Base-by-base conservation (phyloP, 2,888 invertebrate species). In the Tubulanus polymorphus region DNA sequence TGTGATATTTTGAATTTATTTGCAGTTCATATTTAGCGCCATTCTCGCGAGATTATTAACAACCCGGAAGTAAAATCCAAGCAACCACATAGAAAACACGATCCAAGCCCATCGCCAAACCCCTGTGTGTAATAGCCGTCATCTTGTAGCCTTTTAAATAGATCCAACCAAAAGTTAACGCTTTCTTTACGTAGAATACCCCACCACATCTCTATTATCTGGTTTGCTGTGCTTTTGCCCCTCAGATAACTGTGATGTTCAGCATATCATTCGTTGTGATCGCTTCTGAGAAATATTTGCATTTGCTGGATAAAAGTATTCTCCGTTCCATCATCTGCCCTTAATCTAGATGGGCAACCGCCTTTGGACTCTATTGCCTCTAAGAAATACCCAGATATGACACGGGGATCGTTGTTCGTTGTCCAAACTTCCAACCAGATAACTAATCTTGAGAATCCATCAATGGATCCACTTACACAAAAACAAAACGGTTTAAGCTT, bases 401-500 rank as follows among this genome's bases (percentile, higher is more conserved):
- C 45, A 20, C 18, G 46, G 5, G 61, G 64, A 18, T 65, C 48
- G 35, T 53, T 65, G 48, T 49, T 62, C 0, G 61, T 58, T 20
- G 10, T 12, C 15, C 51, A 56, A 2, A 53, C 60, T 26, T 65
- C 51, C 27, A 65, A 23, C 60, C 64, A 65, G n/a, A 63, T 56
- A 20, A 65, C 37, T 20, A 60, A 48, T 20, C 59, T 48, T 5
- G 64, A 60, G 51, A 54, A 65, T 6, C 61, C 60, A 54, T 65
- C 60, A 12, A 63, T 60, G 41, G 58, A 63, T 8, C 64, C 64
- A 47, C 59, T 61, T 26, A 65, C 58, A 35, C 61, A 63, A 18
- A 65, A 55, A 1, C 66, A 62, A 53, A 27, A 66, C 10, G 61
- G 62, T 28, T 59, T 60, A 20, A 63, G 48, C 45, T 65, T 65